phyloP scores from a whole-genome alignment of 2,113 vertebrate species.

The Mobula hypostoma region DNA sequence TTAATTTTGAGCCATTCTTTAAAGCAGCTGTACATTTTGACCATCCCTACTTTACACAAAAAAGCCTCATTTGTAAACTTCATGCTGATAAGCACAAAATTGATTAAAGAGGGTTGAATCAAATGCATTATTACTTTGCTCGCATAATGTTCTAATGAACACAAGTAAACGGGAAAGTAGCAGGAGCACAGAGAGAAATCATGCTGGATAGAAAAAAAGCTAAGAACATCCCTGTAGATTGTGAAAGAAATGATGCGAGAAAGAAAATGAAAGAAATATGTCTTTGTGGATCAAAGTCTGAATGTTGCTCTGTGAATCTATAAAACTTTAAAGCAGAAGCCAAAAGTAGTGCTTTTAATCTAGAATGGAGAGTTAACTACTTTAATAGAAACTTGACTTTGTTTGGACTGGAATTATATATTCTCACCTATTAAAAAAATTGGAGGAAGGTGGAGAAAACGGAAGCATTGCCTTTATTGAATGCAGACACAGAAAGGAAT shows the following conservation, averaged over 20 bases:
- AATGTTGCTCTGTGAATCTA: background rate
- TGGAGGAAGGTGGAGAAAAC: background rate
- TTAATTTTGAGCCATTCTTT: background rate
- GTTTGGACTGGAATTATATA: background rate
- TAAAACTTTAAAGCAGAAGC: background rate
- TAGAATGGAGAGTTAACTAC: background rate
- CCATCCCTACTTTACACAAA: background rate
- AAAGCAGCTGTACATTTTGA: background rate
- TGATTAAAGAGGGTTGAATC: background rate
- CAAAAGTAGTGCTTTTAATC: background rate
- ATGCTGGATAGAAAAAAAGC: background rate
- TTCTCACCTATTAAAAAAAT: background rate
- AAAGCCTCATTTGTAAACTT: background rate
- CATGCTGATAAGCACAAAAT: background rate
- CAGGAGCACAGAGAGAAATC: background rate
- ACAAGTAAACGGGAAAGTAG: background rate
- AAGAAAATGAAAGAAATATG: background rate
- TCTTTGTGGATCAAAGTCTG: background rate
- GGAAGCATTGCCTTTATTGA: background rate
- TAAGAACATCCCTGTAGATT: background rate
- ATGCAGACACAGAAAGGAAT: background rate
- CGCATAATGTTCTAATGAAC: background rate
- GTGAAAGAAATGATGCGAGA: background rate
- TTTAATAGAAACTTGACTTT: background rate
- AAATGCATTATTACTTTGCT: background rate